Evolutionary conservation across 2,888 invertebrate species (phyloP).

Genomic region (Mylabris sibirica): DNA sequence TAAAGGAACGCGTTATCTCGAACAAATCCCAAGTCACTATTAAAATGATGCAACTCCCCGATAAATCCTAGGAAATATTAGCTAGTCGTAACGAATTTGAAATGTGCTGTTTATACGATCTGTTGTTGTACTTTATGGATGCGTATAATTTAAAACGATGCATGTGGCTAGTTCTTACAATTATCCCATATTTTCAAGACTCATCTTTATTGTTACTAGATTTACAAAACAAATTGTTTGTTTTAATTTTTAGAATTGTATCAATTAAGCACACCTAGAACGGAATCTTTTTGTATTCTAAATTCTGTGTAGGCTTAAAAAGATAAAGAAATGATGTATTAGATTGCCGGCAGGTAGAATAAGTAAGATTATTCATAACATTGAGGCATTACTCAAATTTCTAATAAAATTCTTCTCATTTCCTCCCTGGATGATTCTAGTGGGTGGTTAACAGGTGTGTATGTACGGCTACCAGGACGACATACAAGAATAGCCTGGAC

Average conservation of each 20-base stretch:
- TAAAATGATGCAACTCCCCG: conserved; percentile 47
- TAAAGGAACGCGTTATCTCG: conserved; percentile 39
- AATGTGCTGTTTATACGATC: conserved; percentile 40
- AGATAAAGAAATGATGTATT: conserved; percentile 4
- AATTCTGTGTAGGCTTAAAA: background rate
- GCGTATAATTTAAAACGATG: conserved; percentile 38
- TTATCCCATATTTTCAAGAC: conserved; percentile 23
- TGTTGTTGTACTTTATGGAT: conserved; percentile 37
- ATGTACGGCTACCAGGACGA: background rate
- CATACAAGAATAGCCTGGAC: conserved; percentile 4
- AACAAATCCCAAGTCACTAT: conserved; percentile 41
- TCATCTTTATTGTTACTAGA: no score
- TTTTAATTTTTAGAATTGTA: background rate
- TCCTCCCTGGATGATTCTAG: background rate
- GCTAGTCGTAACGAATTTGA: conserved; percentile 42
- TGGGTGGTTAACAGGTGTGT: background rate
- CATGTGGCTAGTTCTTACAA: conserved; percentile 32
- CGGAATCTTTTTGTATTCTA: background rate
- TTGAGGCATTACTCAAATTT: background rate
- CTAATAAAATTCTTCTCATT: no score
- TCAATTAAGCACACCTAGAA: background rate
- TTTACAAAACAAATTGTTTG: background rate
- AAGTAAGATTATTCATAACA: background rate
- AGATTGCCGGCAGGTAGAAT: background rate
- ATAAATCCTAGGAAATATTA: conserved; percentile 46